Percentiles rank a stretch among this genome's conserved stretches.
phyloP scores from a whole-genome alignment of 2,888 invertebrate species.

The Dorcus parallelipipedus region DNA sequence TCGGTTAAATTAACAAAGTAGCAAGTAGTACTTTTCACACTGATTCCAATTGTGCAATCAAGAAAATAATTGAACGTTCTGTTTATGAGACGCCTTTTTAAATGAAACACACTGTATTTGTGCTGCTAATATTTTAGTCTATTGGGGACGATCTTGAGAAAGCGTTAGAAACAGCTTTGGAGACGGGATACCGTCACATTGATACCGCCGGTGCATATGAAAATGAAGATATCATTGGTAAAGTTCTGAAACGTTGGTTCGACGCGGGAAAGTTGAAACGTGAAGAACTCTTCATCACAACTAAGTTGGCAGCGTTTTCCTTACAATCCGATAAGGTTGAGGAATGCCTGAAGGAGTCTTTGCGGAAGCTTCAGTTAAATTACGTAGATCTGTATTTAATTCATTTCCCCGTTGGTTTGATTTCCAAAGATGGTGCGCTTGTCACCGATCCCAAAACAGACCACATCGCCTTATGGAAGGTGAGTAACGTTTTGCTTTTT shows the following conservation, averaged over 20 bases:
- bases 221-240: conserved; percentile 74
- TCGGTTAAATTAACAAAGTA: too few species aligned
- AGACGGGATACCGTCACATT: conserved; percentile 78
- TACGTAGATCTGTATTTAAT: conserved; percentile 82
- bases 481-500: neutral
- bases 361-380: conserved; percentile 67
- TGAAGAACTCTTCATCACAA: conserved; percentile 77
- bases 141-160: conserved; percentile 63
- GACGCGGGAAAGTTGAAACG: conserved; percentile 58
- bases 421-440: neutral
- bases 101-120: neutral
- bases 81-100: too few species aligned
- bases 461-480: conserved; percentile 1
- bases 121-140: conserved; percentile 50
- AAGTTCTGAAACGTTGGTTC: conserved; percentile 69
- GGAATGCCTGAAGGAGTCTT: conserved; percentile 63
- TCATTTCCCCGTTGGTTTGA: conserved; percentile 59
- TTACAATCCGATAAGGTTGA: conserved; percentile 60
- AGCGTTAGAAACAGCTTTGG: conserved; percentile 68
- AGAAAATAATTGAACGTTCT: too few species aligned
- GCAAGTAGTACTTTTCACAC: too few species aligned
- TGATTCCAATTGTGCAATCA: too few species aligned
- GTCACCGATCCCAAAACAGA: neutral
- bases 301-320: conserved; percentile 71
- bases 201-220: conserved; percentile 76